Evolutionary conservation across 2,797 vertebrate genomes (phyloP), one percentile per base, ranked within the genome.

Genomic region (Gobio occitaniae): DNA sequence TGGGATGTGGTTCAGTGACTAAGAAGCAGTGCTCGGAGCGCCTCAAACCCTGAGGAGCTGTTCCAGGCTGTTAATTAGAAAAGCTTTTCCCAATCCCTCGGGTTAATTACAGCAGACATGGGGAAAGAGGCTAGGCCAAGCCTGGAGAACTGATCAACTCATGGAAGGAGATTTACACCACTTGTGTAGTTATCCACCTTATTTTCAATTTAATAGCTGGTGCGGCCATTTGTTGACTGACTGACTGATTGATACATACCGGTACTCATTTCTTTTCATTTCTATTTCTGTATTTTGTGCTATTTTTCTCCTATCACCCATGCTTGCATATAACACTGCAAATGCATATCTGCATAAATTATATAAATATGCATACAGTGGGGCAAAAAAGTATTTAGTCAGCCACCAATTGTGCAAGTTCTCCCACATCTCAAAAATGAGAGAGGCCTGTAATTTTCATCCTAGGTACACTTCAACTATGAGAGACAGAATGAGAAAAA

Each of bases 51-150:
- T 16, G 32, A 86, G 72, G 82, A 71, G 63, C 59, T 78, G 66
- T 78, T 87, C 56, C 80, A 76, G 80, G 83, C 76, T 54, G 74
- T 74, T 89, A 86, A 89, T 88, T 87, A 88, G 74, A 78, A 70
- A 80, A 66, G 80, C 86, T 84, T 50, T 13, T 72, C 80, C 76
- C 79, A 85, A 77, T 78, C 80, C 72, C 80, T 78, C 25, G 29
- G 69, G 82, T 75, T 89, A 87, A 88, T 87, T 89, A 87, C 78
- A 77, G 69, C 78, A 84, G 79, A 82, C 84, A 69, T 80, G 70
- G 44, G 69, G 69, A 38, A 71, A 59, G 52, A 87, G 80, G 25
- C 66, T 36, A 69, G 79, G 77, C 52, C 81, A 52, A 78, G 76
- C 69, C 36, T 76, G 12, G 32, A 75, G 70, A 61, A 66, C 75